Percentiles rank a stretch among this genome's conserved stretches.
Evolutionary conservation across 2,888 invertebrate species (phyloP).

Genomic region (Stenoptilia bipunctidactyla): DNA sequence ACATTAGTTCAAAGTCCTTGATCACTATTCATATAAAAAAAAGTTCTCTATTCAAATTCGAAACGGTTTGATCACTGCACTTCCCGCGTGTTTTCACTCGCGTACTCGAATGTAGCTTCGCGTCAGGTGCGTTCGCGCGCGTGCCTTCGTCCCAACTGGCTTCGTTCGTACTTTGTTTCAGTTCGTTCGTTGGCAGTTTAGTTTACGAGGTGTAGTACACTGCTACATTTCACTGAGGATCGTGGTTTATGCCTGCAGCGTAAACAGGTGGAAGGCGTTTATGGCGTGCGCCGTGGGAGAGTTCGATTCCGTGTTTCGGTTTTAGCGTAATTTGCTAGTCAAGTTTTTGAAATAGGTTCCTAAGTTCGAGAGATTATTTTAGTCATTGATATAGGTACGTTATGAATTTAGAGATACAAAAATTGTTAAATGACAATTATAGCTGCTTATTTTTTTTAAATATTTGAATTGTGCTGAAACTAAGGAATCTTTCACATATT

Average conservation of each 20-base stretch:
- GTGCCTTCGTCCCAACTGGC: not conserved
- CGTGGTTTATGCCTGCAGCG: constrained; percentile 1
- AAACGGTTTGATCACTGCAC: not conserved
- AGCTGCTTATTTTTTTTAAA: too few species aligned
- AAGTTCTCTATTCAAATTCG: not conserved
- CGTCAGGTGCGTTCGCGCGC: not conserved
- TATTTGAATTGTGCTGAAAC: too few species aligned
- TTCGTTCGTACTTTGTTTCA: not conserved
- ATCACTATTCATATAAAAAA: not conserved
- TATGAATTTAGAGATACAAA: too few species aligned
- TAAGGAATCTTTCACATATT: too few species aligned
- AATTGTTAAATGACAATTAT: too few species aligned
- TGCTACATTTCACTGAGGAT: not conserved
- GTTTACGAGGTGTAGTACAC: not conserved
- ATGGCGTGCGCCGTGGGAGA: not conserved
- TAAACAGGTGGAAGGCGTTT: not conserved
- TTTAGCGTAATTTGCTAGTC: too few species aligned
- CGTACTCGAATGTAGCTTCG: not conserved
- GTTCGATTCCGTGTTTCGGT: not conserved
- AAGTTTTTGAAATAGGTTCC: too few species aligned
- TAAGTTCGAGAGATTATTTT: too few species aligned
- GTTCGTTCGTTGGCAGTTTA: not conserved
- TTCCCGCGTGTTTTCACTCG: constrained; percentile 1
- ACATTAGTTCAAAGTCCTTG: not conserved
- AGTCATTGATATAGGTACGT: too few species aligned